Evolutionary conservation across 2,113 vertebrate genomes (phyloP).

Genomic region (Turnix velox): DNA sequence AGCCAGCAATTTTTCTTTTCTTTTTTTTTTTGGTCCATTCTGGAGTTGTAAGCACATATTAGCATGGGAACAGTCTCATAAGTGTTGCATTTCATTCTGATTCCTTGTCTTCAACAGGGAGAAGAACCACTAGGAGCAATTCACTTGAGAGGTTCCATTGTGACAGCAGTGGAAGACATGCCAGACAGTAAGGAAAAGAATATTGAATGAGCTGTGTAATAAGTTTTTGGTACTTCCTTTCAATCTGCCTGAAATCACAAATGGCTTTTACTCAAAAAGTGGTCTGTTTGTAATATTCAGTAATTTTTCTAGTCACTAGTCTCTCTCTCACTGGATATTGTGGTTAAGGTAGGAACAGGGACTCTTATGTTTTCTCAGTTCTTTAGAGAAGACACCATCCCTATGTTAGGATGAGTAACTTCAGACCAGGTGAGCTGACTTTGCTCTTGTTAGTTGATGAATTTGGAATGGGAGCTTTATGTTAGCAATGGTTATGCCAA

Average conservation of each 20-base stretch:
- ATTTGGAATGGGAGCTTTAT: background rate
- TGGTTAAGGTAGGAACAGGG: background rate
- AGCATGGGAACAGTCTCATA: background rate
- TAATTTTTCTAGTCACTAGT: background rate
- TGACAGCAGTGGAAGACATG: constrained; percentile 87
- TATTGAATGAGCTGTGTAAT: background rate
- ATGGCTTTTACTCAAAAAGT: background rate
- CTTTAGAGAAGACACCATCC: background rate
- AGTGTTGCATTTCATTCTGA: background rate
- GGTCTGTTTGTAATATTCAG: background rate
- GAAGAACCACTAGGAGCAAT: constrained; percentile 87
- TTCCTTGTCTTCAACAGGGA: constrained; percentile 61
- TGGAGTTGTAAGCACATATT: background rate
- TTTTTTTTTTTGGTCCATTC: too few species aligned
- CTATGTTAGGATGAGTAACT: background rate
- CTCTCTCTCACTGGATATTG: background rate
- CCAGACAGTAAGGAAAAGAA: constrained; percentile 81
- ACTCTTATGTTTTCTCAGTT: background rate
- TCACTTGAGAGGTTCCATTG: constrained; percentile 87
- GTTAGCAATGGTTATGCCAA: background rate
- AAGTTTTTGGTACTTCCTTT: background rate
- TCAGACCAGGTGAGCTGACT: background rate
- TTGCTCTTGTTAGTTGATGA: background rate
- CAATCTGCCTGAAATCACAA: background rate
- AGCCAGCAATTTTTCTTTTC: background rate